Percentiles rank a stretch among this genome's conserved stretches.
These are phyloP conservation scores for Brachyhypopomus gauderio DNA, from an alignment of 2,113 vertebrate species.

Conservation along the genomic window DNA sequence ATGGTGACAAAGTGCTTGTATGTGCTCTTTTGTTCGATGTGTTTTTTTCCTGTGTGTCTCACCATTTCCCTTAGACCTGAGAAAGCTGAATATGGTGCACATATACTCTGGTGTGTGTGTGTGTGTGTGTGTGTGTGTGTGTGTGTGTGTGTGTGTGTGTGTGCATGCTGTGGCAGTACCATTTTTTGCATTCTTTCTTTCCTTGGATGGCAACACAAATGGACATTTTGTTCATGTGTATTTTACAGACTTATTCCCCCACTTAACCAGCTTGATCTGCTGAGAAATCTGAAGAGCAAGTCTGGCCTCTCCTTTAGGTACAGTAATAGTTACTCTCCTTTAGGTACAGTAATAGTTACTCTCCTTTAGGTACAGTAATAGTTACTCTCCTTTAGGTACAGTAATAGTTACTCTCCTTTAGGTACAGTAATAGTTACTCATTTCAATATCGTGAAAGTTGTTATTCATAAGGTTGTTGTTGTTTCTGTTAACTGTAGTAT, in stretches of 20 bases:
- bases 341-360: slow-evolving; percentile 90
- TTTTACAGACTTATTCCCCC: slow-evolving; percentile 88
- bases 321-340: slow-evolving; percentile 75
- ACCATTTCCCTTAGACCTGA: neutral
- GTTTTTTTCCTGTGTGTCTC: neutral
- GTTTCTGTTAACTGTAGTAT: neutral
- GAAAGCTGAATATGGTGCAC: neutral
- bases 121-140: too few species aligned
- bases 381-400: slow-evolving; percentile 95
- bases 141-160: too few species aligned
- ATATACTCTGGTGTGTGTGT: neutral
- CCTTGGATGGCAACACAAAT: neutral
- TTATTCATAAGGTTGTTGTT: neutral
- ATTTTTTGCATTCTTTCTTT: slow-evolving; percentile 13
- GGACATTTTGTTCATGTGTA: slow-evolving; percentile 3
- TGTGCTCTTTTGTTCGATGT: neutral
- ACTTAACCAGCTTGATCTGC: slow-evolving; percentile 92
- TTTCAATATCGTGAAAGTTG: neutral
- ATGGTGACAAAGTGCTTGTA: neutral
- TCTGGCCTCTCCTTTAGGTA: slow-evolving; percentile 97
- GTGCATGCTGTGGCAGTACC: neutral
- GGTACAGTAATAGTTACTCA: slow-evolving; percentile 71
- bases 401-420: slow-evolving; percentile 93
- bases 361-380: slow-evolving; percentile 91
- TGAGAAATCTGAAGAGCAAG: slow-evolving; percentile 96